phyloP scores from a whole-genome alignment of 1,140 invertebrate genomes.

The Aradophagus sp. region DNA sequence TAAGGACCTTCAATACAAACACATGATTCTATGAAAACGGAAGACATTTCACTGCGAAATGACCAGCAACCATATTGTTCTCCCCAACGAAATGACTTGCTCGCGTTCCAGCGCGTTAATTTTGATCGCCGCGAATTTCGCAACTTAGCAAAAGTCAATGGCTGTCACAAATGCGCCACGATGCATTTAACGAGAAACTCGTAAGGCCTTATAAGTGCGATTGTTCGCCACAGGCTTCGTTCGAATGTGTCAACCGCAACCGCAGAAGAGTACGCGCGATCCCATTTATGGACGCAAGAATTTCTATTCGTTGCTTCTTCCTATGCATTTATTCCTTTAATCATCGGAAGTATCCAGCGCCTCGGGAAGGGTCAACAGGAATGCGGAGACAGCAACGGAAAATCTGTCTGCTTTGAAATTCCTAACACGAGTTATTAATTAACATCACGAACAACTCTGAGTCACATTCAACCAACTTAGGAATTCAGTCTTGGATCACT shows the following conservation, averaged over 20 bases:
- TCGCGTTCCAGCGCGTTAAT: slow-evolving; percentile 15
- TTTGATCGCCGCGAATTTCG: slow-evolving; percentile 29
- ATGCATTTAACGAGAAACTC: slow-evolving; percentile 50
- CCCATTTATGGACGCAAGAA: slow-evolving; percentile 54
- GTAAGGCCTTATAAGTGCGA: slow-evolving; percentile 55
- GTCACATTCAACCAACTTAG: slow-evolving; percentile 1
- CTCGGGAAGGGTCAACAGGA: slow-evolving; percentile 29
- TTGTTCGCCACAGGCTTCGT: slow-evolving; percentile 53
- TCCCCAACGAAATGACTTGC: neutral
- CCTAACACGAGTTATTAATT: slow-evolving; percentile 45
- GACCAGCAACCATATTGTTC: no score
- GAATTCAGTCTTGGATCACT: slow-evolving; percentile 4
- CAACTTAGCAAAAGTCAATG: slow-evolving; percentile 41
- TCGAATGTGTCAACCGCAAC: slow-evolving; percentile 52
- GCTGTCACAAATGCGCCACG: slow-evolving; percentile 44
- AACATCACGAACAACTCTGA: slow-evolving; percentile 38
- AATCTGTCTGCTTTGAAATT: slow-evolving; percentile 27
- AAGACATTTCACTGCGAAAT: no score
- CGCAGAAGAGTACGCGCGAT: slow-evolving; percentile 49
- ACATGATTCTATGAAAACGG: no score
- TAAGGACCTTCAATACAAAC: neutral
- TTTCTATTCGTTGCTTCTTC: slow-evolving; percentile 50
- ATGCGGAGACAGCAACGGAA: slow-evolving; percentile 32
- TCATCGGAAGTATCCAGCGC: slow-evolving; percentile 40
- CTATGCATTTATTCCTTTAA: slow-evolving; percentile 57